A percentile compares a stretch with the other conserved stretches of the same genome.
These are phyloP conservation scores for Bombus terrestris DNA, from an alignment of 1,140 invertebrate genomes.

Conservation along the genomic window DNA sequence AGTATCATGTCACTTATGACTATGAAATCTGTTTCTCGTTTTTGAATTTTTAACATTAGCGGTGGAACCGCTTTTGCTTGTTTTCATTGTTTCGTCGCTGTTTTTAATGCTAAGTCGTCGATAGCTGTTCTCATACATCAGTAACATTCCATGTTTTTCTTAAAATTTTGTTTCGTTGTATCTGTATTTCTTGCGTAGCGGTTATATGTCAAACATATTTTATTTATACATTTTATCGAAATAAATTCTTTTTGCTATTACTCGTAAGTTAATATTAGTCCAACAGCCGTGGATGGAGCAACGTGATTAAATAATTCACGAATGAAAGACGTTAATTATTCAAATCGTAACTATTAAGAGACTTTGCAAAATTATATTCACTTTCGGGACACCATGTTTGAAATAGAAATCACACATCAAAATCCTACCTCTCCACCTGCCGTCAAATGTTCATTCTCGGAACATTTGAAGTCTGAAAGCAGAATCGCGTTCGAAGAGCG, in stretches of 20 bases:
- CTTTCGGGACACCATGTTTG: not conserved
- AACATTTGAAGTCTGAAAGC: not conserved
- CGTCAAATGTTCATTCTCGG: not conserved
- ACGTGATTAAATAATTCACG: not conserved
- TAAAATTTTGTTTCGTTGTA: no score
- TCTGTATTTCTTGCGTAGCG: no score
- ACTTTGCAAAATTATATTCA: not conserved
- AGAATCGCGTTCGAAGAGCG: not conserved
- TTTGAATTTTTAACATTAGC: not conserved
- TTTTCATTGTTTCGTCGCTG: not conserved
- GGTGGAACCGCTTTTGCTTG: no score
- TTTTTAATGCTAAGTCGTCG: not conserved
- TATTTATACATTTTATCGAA: not conserved
- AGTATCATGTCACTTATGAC: not conserved
- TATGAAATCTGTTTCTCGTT: not conserved
- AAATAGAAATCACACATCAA: not conserved
- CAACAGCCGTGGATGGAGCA: not conserved
- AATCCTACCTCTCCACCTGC: not conserved
- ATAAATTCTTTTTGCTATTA: not conserved
- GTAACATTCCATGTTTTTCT: no score
- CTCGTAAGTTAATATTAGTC: not conserved
- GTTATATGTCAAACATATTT: no score
- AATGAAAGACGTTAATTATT: not conserved
- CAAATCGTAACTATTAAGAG: not conserved
- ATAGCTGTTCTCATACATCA: no score